Evolutionary conservation across 2,888 invertebrate species (phyloP).

Genomic region (Steinernema carpocapsae): DNA sequence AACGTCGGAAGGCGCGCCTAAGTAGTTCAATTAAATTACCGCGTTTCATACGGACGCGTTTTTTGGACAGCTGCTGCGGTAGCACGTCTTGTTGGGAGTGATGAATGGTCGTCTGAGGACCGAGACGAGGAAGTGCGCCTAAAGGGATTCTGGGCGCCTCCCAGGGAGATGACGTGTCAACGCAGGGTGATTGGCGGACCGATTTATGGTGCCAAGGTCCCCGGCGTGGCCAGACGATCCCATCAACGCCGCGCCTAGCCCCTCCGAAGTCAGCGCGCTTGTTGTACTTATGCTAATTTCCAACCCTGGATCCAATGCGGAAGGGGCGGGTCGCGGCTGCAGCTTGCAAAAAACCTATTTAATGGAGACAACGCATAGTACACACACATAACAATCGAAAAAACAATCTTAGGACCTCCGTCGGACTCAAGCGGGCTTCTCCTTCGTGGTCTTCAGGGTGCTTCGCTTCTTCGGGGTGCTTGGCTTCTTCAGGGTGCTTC

Average conservation of each 20-base stretch:
- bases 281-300: constrained; percentile 26
- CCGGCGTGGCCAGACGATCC: background rate
- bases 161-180: background rate
- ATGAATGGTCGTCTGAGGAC: too few species aligned
- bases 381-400: constrained; percentile 10
- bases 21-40: constrained; percentile 1
- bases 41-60: background rate
- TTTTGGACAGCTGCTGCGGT: background rate
- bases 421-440: background rate
- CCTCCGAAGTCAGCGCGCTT: background rate
- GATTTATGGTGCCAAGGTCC: constrained; percentile 7
- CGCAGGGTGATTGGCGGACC: background rate
- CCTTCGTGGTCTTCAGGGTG: too few species aligned
- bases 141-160: background rate
- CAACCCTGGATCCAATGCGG: background rate
- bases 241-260: too few species aligned
- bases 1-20: constrained; percentile 24
- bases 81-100: background rate
- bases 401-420: background rate
- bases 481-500: background rate
- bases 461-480: background rate
- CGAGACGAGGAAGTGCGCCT: too few species aligned
- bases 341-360: constrained; percentile 12
- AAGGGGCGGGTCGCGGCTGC: background rate
- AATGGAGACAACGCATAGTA: too few species aligned